phyloP scores from a whole-genome alignment of 2,113 vertebrate species.

The Athene noctua region DNA sequence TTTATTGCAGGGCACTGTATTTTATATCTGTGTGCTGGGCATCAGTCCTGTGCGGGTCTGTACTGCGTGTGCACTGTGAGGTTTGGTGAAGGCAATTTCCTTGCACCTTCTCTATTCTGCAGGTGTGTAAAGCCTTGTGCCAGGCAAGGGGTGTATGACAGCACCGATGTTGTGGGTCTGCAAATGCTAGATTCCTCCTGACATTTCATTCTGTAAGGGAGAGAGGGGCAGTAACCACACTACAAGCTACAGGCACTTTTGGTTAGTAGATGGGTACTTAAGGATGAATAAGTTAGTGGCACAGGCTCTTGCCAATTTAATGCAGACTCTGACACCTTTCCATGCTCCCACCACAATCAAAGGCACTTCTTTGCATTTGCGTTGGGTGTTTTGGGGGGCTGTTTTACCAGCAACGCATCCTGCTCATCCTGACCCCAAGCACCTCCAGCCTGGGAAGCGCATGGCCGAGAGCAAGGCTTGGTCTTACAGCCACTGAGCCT shows the following conservation, averaged over 20 bases:
- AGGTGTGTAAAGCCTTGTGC: not conserved
- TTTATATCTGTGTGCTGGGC: not conserved
- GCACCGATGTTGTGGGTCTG: not conserved
- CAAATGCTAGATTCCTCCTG: not conserved
- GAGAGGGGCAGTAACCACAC: not conserved
- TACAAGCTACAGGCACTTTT: not conserved
- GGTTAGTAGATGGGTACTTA: not conserved
- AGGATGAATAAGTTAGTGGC: not conserved
- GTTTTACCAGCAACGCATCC: not conserved
- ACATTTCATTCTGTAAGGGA: not conserved
- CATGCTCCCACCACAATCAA: not conserved
- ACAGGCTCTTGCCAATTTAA: not conserved
- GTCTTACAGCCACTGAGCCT: not conserved
- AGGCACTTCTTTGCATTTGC: not conserved
- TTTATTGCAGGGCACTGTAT: constrained; percentile 41
- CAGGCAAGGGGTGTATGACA: not conserved
- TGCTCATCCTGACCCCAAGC: not conserved
- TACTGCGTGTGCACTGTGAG: accelerated
- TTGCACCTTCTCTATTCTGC: not conserved
- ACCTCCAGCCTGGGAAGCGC: not conserved
- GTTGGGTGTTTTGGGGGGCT: accelerated
- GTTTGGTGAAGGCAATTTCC: not conserved
- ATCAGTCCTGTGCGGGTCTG: not conserved
- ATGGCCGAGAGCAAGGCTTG: not conserved
- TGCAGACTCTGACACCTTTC: not conserved